phyloP scores from a whole-genome alignment of 2,797 vertebrate species.

The Xyrichtys novacula region DNA sequence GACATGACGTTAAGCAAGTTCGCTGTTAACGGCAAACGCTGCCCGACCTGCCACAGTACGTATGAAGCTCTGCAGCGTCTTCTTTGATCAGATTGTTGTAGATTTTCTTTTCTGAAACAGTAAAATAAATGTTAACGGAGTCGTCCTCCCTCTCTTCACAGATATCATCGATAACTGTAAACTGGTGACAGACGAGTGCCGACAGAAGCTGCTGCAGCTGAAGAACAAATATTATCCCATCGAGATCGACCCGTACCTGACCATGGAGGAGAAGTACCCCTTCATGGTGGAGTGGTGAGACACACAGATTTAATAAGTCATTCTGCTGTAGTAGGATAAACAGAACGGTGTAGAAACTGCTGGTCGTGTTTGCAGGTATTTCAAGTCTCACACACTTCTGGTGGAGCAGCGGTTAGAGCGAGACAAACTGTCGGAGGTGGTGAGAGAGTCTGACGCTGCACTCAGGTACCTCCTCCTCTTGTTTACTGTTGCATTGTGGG shows the following conservation, averaged over 20 bases:
- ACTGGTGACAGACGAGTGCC: constrained; percentile 93
- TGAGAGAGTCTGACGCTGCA: constrained; percentile 93
- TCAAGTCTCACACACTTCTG: constrained; percentile 93
- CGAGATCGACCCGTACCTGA: constrained; percentile 93
- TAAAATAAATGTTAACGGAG: no score
- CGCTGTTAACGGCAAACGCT: constrained; percentile 92
- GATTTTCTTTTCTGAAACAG: no score
- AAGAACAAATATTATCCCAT: constrained; percentile 97
- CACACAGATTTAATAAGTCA: no score
- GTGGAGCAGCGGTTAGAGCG: constrained; percentile 93
- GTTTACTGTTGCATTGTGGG: constrained; percentile 21
- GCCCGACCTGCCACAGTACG: constrained; percentile 85
- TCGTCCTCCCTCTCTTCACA: constrained; percentile 49
- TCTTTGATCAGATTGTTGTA: no score
- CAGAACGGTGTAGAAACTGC: no score
- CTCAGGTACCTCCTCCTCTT: constrained; percentile 86
- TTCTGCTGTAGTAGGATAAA: no score
- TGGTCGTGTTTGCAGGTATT: constrained; percentile 87
- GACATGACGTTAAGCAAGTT: constrained; percentile 99
- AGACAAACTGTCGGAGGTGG: constrained; percentile 90
- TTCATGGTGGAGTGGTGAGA: constrained; percentile 98
- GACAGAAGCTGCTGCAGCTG: constrained; percentile 91
- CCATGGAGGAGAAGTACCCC: constrained; percentile 94
- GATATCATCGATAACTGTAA: constrained; percentile 97
- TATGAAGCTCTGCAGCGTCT: no score